Base-by-base conservation (phyloP, 1,140 invertebrate species). In the Drosophila tropicalis region DNA sequence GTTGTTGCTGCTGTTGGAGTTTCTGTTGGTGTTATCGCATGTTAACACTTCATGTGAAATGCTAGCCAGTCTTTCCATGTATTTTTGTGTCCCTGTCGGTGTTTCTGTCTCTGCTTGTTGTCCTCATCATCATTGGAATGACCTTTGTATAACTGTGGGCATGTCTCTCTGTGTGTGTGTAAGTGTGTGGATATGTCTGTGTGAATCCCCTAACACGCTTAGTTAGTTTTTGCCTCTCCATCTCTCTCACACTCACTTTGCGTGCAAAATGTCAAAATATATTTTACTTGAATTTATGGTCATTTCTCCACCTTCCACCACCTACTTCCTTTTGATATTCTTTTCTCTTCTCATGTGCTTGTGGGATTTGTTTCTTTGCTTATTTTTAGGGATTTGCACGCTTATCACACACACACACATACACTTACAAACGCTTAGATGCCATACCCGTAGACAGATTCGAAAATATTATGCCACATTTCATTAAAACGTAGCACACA, bases 261-360 rank as follows among this genome's bases (percentile, higher is more conserved):
- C 84, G 84, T 89, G 84, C 84, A 81, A 84, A 89, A 89, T 89
- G 84, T 89, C 84, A 89, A 89, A 89, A 89, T 89, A 89, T 76
- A 89, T 89, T 89, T 89, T 78, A 84, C 80, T 87, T 76, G 84
- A 87, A 87, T 87, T 87, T 87, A 87, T 87, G 84, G 84, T 89
- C 83, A 87, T 79, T 87, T 70, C 29, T 72, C 17, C 76, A 81
- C 69, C 74, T 41, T 57, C 72, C 32, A 62, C n/a, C 75, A 62
- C 54, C 71, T 55, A 54, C 62, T 39, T 54, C 56, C 61, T 64
- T 64, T 64, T 51, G 41, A 60, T 68, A 39, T 66, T 72, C 55
- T 19, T 15, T 34, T 68, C 36, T 67, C 32, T 66, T 15, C 39
- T 44, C 57, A 61, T 68, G 41, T 72, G 51, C 70, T 58, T 73